These are phyloP conservation scores for Australoheros facetus DNA, from an alignment of 2,797 vertebrate species.

Conservation along the genomic window DNA sequence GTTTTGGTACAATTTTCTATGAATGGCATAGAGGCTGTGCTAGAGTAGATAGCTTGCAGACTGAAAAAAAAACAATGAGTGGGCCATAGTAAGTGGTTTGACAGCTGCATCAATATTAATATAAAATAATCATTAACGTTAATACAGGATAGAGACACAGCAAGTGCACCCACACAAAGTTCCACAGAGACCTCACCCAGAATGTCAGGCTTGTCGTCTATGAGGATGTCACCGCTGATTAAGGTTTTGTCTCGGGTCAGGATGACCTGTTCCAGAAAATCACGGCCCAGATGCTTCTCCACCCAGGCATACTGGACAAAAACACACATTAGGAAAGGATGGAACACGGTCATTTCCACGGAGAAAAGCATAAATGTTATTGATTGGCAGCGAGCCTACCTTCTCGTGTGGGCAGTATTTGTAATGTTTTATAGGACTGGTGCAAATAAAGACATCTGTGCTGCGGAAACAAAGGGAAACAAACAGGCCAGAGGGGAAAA, in stretches of 20 bases:
- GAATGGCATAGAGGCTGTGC: background rate
- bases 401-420: constrained; percentile 92
- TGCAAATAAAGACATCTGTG: constrained; percentile 97
- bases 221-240: constrained; percentile 90
- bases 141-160: background rate
- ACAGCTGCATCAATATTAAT: background rate
- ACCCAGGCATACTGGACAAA: constrained; percentile 91
- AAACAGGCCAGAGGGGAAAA: constrained; percentile 13
- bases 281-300: constrained; percentile 90
- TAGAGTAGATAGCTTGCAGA: background rate
- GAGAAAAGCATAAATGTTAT: background rate
- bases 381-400: constrained; percentile 77
- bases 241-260: constrained; percentile 95
- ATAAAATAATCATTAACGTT: background rate
- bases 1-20: background rate
- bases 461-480: constrained; percentile 72
- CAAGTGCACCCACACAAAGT: background rate
- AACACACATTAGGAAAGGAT: constrained; percentile 17
- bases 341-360: background rate
- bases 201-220: constrained; percentile 94
- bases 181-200: constrained; percentile 77
- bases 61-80: background rate
- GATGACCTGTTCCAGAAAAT: constrained; percentile 92
- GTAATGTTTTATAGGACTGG: constrained; percentile 92
- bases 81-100: too few species aligned